Base-by-base conservation (phyloP, 2,797 vertebrate genomes). In the Threskiornis aethiopicus region DNA sequence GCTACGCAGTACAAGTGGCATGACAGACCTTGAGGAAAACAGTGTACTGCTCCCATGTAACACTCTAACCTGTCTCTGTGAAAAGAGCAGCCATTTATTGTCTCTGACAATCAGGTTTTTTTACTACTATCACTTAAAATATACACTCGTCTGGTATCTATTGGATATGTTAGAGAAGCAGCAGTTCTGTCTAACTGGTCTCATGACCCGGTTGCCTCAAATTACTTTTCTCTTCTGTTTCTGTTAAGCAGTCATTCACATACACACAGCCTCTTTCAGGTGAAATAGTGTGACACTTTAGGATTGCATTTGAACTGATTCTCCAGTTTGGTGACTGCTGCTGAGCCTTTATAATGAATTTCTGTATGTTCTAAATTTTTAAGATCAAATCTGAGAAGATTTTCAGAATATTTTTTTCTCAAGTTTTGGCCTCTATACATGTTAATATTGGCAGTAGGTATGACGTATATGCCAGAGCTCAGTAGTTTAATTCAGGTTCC, bases 281-380 rank as follows among this genome's bases (percentile, higher is more conserved):
- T 2, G 7, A 41, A 52, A 28, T 7, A 42, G 14, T 39, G 3
- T 18, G 37, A 25, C 0, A 0, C 25, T 87, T 35, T 16, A 59
- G 55, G 28, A 35, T 33, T 82, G 16, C 12, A 29, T 70, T 87
- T 79, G 39, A 76, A 42, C 18, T 37, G 12, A 3, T 66, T 76
- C 24, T 77, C 21, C 28, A 16, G 5, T 54, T 72, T 31, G 16
- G 24, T 64, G 18, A 16, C 31, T n/a, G 28, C 22, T 70, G 6
- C 35, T 81, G 29, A 81, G 33, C 17, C 41, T 89, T 88, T 14
- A 3, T 26, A 73, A 61, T 17, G 5, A 67, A 57, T 55, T 91
- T 78, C 12, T 82, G 2, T 28, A 13, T 35, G 9, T 51, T 86
- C 19, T 86, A 37, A 65, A 29, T 47, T 58, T 46, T 26, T n/a